Evolutionary conservation across 2,797 vertebrate species (phyloP), one percentile per base, ranked within the genome.

Genomic region (Podarcis siculus): DNA sequence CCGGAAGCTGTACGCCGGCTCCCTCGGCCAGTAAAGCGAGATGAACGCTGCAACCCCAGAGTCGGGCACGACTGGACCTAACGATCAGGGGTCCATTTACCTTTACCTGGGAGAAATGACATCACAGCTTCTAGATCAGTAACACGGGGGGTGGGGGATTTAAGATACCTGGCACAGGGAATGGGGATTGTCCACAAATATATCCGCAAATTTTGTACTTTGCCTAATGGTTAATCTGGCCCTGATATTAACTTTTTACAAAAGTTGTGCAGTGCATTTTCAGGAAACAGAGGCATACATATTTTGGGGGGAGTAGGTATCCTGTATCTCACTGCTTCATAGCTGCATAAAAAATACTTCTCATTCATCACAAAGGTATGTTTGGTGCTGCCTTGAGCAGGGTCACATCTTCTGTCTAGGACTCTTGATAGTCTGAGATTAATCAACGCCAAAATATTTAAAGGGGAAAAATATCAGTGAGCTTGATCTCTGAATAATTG

Each of bases 371-470:
- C 42, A 42, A 45, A 42, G 8, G 27, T 37, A 67, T 89, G 10
- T 1, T 90, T 92, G 76, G 78, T 92, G 2, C 15, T 9, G 37
- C 49, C 30, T 3, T 0, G 0, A 79, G 75, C 67, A 84, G 32
- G 4, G 32, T 81, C 87, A 67, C 10, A 1, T 81, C 83, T 94
- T 7, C 39, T 30, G 58, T 49, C 42, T 82, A 82, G 19, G 83
- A 83, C 15, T 79, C 1, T 37, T 35, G 0, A 55, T 37, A 91
- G 32, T 1, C 45, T 30, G 61, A 91, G 69, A 87, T 86, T 91
- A 92, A 92, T 87, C 85, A 82, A 72, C 84, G 8, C 0, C n/a
- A 84, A 72, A 78, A 89, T 76, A 88, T 45, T 88, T 85, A 88
- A 91, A 86, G 79, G 5, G 61, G n/a, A 15, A 88, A 88, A 88